These are phyloP conservation scores for Barbus barbus DNA, from an alignment of 2,113 vertebrate genomes.

Conservation along the genomic window DNA sequence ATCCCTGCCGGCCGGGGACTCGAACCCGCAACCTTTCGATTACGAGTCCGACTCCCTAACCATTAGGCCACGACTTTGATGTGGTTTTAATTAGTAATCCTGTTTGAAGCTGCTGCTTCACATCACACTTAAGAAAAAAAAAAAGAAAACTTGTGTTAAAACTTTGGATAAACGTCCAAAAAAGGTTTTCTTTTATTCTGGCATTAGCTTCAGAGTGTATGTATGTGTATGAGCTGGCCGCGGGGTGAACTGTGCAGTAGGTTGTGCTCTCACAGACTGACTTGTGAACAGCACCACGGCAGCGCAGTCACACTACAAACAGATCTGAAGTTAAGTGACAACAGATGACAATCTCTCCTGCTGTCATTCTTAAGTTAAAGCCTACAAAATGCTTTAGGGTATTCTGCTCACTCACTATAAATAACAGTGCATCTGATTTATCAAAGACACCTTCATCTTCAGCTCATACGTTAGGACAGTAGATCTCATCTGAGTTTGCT, in stretches of 20 bases:
- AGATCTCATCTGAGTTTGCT: background rate
- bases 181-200: background rate
- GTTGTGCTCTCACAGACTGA: constrained; percentile 63
- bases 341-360: constrained; percentile 52
- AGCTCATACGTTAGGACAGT: background rate
- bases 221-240: constrained; percentile 50
- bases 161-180: background rate
- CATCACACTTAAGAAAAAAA: background rate
- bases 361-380: background rate
- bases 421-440: background rate
- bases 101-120: constrained; percentile 43
- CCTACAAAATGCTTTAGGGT: background rate
- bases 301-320: constrained; percentile 38
- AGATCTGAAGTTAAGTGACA: constrained; percentile 40
- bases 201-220: background rate
- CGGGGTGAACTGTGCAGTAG: constrained; percentile 66
- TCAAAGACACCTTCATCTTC: background rate
- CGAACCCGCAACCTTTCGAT: no score
- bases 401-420: background rate
- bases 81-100: constrained; percentile 53
- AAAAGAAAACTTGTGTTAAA: background rate
- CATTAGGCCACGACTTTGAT: no score
- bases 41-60: no score
- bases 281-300: constrained; percentile 63
- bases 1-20: no score